phyloP scores from a whole-genome alignment of 2,797 vertebrate species.

The Muscicapa comitata region DNA sequence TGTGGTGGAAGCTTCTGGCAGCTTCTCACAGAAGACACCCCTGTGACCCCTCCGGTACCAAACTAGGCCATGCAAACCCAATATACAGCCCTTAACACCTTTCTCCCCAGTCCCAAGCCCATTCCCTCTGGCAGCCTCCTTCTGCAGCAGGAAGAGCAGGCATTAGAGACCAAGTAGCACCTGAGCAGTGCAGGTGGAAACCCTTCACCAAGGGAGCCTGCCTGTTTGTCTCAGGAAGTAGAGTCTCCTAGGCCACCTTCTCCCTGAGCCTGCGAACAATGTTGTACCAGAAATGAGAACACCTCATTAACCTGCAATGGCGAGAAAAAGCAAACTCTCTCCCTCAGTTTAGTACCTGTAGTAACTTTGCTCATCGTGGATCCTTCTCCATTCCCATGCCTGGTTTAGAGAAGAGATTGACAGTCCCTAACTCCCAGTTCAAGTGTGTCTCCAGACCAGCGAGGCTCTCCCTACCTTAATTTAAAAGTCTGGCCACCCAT shows the following conservation, averaged over 20 bases:
- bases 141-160: not conserved
- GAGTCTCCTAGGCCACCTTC: not conserved
- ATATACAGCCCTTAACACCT: not conserved
- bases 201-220: not conserved
- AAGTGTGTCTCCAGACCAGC: not conserved
- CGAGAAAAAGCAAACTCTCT: not conserved
- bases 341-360: not conserved
- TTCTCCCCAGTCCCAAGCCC: too few species aligned
- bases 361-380: accelerated
- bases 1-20: too few species aligned
- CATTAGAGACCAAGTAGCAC: not conserved
- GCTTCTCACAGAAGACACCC: too few species aligned
- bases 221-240: not conserved
- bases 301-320: not conserved
- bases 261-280: accelerated
- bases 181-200: not conserved
- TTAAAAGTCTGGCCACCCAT: not conserved
- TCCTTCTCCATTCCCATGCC: accelerated
- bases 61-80: not conserved
- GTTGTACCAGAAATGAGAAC: not conserved
- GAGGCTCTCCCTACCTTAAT: not conserved
- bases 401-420: not conserved
- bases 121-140: not conserved
- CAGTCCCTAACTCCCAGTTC: not conserved
- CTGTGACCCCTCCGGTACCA: too few species aligned